Evolutionary conservation across 1,140 invertebrate species (phyloP), one percentile per base, ranked within the genome.

Genomic region (Eriosoma lanigerum): DNA sequence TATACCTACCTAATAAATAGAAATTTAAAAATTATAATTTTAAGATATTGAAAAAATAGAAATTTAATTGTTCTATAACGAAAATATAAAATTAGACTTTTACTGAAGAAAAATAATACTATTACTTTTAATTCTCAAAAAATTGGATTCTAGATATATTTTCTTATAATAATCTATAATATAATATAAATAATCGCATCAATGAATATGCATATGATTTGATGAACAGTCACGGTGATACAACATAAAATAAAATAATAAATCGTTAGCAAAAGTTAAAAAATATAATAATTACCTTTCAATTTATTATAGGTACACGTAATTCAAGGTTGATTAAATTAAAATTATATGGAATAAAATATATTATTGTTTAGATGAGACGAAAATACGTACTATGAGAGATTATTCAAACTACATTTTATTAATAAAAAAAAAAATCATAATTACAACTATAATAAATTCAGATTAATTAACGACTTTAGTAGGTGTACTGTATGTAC

Each of bases 311-410:
- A 32, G 3, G 8, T 13, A 54, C 24, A 32, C 48, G 70, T 38
- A 38, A 32, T 56, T 54, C 70, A 73, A 73, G 70, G 70, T 56
- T 73, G 52, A 73, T n/a, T 3, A 4, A 73, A 73, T 73, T 32
- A 73, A 54, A 54, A 54, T 24, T 46, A 46, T 26, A 17, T 21
- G 44, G 5, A 70, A 70, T 26, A 24, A n/a, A 21, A 13, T 48
- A 24, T 24, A 24, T 21, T 24, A 44, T 24, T 6, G 64, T 68
- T 21, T 17, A 12, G 32, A 8, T 38, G 3, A 38, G 32, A 38
- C 8, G 32, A 38, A 38, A 4, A 38, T 8, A 62, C 60, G 29
- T 21, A 6, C 12, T 38, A 38, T 38, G 64, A 0, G 26, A 3
- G 15, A 46, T 9, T 2, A 15, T 12, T 38, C 10, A 50, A 73